These are phyloP conservation scores for Egretta garzetta DNA, from an alignment of 2,113 vertebrate genomes.

Conservation along the genomic window DNA sequence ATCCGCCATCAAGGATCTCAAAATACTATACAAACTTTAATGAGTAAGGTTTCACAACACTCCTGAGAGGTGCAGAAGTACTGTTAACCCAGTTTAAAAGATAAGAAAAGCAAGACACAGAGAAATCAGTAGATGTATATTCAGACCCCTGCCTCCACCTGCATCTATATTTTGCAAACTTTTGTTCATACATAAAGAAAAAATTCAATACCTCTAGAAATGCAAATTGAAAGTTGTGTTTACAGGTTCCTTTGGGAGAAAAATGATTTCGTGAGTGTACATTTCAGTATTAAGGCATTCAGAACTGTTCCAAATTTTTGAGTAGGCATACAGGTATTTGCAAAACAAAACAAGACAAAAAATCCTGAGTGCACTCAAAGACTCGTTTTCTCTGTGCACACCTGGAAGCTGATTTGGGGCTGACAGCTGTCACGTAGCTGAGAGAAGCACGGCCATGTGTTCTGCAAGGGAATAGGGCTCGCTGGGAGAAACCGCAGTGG, in stretches of 20 bases:
- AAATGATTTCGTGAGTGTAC: neutral
- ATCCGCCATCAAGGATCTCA: neutral
- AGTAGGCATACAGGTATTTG: neutral
- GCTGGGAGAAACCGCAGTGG: neutral
- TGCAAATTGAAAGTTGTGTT: neutral
- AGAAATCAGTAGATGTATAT: neutral
- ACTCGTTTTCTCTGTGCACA: neutral
- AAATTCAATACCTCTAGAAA: neutral
- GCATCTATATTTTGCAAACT: neutral
- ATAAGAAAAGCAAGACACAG: neutral
- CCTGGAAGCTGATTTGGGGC: neutral
- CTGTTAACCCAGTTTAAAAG: neutral
- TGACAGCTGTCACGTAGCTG: neutral
- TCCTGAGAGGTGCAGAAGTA: neutral
- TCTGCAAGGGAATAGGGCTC: neutral
- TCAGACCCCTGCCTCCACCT: neutral
- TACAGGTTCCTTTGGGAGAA: neutral
- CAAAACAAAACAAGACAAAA: neutral
- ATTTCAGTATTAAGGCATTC: neutral
- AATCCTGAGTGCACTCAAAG: neutral
- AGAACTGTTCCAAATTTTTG: neutral
- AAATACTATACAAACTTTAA: constrained; percentile 6
- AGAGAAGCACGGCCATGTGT: neutral
- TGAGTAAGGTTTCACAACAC: neutral
- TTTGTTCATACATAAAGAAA: neutral